Base-by-base conservation (phyloP, 1,140 invertebrate genomes). In the Drosophila setifemur region DNA sequence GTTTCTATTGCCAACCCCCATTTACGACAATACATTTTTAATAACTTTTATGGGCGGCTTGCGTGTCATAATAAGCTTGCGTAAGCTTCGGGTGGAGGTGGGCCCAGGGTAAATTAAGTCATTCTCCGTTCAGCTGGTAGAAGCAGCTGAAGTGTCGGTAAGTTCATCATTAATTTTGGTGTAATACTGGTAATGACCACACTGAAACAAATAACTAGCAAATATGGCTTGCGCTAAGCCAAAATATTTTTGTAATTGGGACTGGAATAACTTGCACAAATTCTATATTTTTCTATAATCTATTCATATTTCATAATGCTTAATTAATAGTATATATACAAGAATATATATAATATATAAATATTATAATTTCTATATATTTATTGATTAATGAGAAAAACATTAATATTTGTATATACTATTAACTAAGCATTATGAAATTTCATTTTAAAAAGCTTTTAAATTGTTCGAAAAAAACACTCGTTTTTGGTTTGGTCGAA, bases 11-110 rank as follows among this genome's bases (percentile, higher is more conserved):
- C 44, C 42, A 66, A 21, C 50, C 16, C 11, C 4, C 47, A 52
- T 77, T 60, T 18, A 11, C 23, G 39, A 54, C 57, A 64, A 81
- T 74, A 48, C 45, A 28, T 67, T 55, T 75, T 55, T 69, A 64
- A 77, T 73, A 83, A 69, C 73, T 73, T 58, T 83, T 78, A 82
- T 78, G 68, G 43, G 44, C 26, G 37, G 28, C 43, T 82, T 67
- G 77, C 77, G 73, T 82, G 77, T 54, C 26, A 60, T 42, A 61
- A 43, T 37, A 43, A 47, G 28, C 18, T 25, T 43, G 48, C 23
- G 28, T 31, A 60, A 73, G 25, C 39, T 26, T 43, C 43, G 31
- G 28, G 37, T 44, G 11, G 9, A 42, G n/a, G 7, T 11, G 9
- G 23, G 11, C n/a, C 12, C 26, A 29, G 16, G 11, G n/a, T 73